phyloP scores from a whole-genome alignment of 2,888 invertebrate species.

The Cephus sareptanus region DNA sequence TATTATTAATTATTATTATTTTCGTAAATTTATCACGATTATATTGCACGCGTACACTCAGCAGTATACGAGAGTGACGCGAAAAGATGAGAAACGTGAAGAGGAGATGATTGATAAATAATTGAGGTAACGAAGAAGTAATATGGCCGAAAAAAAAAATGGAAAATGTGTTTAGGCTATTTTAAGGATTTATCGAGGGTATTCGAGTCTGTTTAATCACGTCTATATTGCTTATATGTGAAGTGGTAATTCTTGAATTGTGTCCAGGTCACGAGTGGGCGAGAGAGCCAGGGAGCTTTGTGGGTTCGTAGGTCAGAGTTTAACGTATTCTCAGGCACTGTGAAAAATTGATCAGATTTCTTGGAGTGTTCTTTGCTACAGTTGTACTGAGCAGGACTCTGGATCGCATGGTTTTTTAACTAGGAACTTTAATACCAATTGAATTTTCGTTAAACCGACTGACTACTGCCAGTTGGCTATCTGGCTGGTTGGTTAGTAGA shows the following conservation, averaged over 20 bases:
- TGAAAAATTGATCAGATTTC: background rate
- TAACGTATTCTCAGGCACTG: background rate
- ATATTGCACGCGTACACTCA: constrained; percentile 51
- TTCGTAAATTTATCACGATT: constrained; percentile 22
- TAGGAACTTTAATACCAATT: background rate
- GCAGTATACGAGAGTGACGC: constrained; percentile 23
- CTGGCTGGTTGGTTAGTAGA: background rate
- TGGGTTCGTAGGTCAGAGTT: background rate
- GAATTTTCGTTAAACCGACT: background rate
- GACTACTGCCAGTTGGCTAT: background rate
- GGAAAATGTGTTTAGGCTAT: constrained; percentile 2
- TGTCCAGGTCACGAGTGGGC: constrained; percentile 35
- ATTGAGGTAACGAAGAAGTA: background rate
- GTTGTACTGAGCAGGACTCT: background rate
- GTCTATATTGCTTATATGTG: constrained; percentile 32
- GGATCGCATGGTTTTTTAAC: background rate
- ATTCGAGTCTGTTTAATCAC: constrained; percentile 28
- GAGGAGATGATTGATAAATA: constrained; percentile 1
- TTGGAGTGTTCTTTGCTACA: background rate
- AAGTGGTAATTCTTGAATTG: constrained; percentile 43
- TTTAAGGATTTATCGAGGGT: constrained; percentile 20
- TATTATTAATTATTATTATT: constrained; percentile 25
- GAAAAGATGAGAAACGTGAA: constrained; percentile 23
- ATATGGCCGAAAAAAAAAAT: constrained; percentile 1
- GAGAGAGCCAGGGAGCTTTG: background rate